These are phyloP conservation scores for Lepidostoma basale DNA, from an alignment of 1,140 invertebrate species.

Conservation along the genomic window DNA sequence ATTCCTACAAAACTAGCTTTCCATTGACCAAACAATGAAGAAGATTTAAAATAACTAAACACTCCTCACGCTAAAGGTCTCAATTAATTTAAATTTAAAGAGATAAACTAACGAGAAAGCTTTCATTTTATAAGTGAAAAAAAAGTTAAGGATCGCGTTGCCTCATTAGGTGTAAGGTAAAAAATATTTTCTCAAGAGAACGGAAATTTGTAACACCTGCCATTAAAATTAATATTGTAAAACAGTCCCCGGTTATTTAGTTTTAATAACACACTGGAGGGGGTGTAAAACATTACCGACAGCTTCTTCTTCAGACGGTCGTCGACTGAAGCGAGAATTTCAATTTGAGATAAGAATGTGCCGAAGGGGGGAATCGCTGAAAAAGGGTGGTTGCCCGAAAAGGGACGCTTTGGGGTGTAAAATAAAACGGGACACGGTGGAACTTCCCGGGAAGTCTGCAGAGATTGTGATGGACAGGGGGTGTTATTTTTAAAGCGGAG, in stretches of 20 bases:
- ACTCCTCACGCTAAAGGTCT: too few species aligned
- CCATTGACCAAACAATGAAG: too few species aligned
- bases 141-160: too few species aligned
- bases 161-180: constrained; percentile 7
- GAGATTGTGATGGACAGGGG: constrained; percentile 17
- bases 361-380: constrained; percentile 31
- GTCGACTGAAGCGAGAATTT: constrained; percentile 43
- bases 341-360: constrained; percentile 48
- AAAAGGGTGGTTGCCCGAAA: not conserved
- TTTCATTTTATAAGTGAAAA: too few species aligned
- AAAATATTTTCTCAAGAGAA: not conserved
- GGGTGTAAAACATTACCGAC: constrained; percentile 21
- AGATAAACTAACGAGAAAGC: too few species aligned
- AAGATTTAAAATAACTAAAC: too few species aligned
- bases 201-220: not conserved
- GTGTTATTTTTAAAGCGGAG: constrained; percentile 3
- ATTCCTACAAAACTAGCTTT: too few species aligned
- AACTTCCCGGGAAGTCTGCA: not conserved
- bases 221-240: constrained; percentile 38
- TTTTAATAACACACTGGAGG: constrained; percentile 40
- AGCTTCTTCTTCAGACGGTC: not conserved
- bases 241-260: constrained; percentile 35
- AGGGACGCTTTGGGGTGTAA: not conserved
- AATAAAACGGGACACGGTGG: constrained; percentile 26
- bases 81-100: too few species aligned